Evolutionary conservation across 2,113 vertebrate species (phyloP).

Genomic region (Triplophysa dalaica): DNA sequence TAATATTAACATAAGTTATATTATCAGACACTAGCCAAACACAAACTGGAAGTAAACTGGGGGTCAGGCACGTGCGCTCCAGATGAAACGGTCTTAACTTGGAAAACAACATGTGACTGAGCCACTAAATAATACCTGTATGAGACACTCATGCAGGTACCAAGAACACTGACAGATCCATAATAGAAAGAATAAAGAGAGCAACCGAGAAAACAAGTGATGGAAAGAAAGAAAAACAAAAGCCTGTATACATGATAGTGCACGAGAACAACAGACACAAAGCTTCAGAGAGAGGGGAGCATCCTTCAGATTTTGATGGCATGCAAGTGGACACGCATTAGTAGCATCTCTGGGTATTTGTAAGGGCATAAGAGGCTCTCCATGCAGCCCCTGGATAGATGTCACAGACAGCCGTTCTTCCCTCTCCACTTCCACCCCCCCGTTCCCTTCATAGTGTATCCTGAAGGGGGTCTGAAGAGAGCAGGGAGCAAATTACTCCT

Average conservation of each 20-base stretch:
- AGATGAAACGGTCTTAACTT: background rate
- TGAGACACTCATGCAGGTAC: background rate
- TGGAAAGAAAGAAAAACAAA: background rate
- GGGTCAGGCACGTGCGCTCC: too few relatives aligned
- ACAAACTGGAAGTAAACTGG: too few relatives aligned
- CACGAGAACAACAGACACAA: slow-evolving; percentile 24
- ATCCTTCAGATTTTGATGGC: slow-evolving; percentile 44
- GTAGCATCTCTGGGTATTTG: slow-evolving; percentile 47
- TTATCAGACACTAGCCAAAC: too few relatives aligned
- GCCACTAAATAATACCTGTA: background rate
- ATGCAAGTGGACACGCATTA: slow-evolving; percentile 50
- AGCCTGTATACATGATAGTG: background rate
- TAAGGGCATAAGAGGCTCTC: slow-evolving; percentile 53
- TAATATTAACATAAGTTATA: too few relatives aligned
- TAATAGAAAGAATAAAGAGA: background rate
- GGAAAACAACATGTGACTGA: background rate
- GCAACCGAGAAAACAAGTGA: slow-evolving; percentile 16
- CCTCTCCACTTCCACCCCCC: slow-evolving; percentile 32
- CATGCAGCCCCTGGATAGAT: slow-evolving; percentile 45
- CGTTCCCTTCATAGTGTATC: slow-evolving; percentile 38
- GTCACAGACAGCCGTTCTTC: slow-evolving; percentile 48
- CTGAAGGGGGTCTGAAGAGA: slow-evolving; percentile 53
- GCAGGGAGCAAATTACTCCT: slow-evolving; percentile 62
- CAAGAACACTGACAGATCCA: background rate
- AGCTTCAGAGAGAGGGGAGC: slow-evolving; percentile 33